phyloP scores from a whole-genome alignment of 2,888 invertebrate genomes.

The Plemyria rubiginata region DNA sequence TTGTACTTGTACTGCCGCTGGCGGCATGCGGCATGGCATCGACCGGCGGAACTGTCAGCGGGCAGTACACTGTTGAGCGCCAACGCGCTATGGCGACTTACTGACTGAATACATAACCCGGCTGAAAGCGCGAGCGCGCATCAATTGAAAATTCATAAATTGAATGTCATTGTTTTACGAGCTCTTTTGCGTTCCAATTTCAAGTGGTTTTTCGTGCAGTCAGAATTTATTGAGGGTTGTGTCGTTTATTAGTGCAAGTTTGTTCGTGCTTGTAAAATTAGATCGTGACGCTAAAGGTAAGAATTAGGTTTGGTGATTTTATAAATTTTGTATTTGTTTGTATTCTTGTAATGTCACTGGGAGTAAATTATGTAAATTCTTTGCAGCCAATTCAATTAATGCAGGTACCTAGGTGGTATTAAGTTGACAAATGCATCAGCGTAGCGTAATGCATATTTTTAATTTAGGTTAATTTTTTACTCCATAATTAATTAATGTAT shows the following conservation, averaged over 20 bases:
- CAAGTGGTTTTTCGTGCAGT: slow-evolving; percentile 59
- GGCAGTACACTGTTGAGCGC: slow-evolving; percentile 71
- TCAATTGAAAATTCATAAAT: slow-evolving; percentile 57
- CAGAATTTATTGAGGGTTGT: slow-evolving; percentile 41
- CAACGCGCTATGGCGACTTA: slow-evolving; percentile 59
- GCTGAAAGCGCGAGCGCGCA: slow-evolving; percentile 55
- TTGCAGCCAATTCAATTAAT: no score
- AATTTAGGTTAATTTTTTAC: no score
- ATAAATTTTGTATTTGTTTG: not conserved
- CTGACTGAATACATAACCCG: slow-evolving; percentile 42
- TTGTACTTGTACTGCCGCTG: slow-evolving; percentile 22
- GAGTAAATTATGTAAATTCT: not conserved
- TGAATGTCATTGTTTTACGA: slow-evolving; percentile 61
- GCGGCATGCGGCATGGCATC: slow-evolving; percentile 12
- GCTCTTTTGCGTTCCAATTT: slow-evolving; percentile 51
- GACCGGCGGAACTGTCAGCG: slow-evolving; percentile 25
- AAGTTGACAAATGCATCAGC: no score
- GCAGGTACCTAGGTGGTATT: no score
- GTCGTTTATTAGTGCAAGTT: slow-evolving; percentile 41
- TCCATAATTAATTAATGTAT: no score
- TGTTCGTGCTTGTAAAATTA: slow-evolving; percentile 46
- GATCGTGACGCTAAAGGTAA: slow-evolving; percentile 52
- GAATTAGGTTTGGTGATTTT: slow-evolving; percentile 16
- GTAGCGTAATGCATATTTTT: no score
- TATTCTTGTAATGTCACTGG: not conserved